These are phyloP conservation scores for Nephrotoma flavescens DNA, from an alignment of 2,888 invertebrate species.

Conservation along the genomic window DNA sequence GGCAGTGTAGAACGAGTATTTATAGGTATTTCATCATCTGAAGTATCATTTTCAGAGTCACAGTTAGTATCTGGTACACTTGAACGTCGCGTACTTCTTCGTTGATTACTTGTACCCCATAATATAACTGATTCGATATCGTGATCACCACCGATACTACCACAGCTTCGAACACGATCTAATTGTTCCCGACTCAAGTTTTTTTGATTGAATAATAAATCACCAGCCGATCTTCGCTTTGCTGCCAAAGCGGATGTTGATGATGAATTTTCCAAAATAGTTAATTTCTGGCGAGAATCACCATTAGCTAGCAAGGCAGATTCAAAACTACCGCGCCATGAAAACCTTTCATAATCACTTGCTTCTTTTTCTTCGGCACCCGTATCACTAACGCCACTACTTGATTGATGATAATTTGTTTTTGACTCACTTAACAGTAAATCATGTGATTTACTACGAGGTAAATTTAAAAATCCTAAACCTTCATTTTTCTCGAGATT, in stretches of 20 bases:
- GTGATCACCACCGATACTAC: conserved; percentile 57
- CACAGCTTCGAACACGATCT: conserved; percentile 62
- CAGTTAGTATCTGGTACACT: conserved; percentile 41
- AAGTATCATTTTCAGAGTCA: conserved; percentile 32
- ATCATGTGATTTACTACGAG: conserved; percentile 72
- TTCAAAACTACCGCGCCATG: conserved; percentile 86
- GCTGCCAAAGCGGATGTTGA: conserved; percentile 54
- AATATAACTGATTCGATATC: conserved; percentile 27
- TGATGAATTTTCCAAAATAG: conserved; percentile 44
- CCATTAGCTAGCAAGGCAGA: conserved; percentile 72
- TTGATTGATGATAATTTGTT: conserved; percentile 32
- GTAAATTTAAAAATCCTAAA: conserved; percentile 41
- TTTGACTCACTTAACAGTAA: conserved; percentile 47
- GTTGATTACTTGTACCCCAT: conserved; percentile 23
- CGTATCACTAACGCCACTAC: conserved; percentile 37
- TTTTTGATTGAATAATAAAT: conserved; percentile 62
- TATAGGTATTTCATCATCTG: conserved; percentile 39
- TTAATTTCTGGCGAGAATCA: conserved; percentile 66
- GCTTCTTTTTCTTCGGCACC: conserved; percentile 51
- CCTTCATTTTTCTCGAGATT: conserved; percentile 27
- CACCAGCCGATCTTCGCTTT: conserved; percentile 68
- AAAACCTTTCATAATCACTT: conserved; percentile 78
- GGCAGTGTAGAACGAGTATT: conserved; percentile 44
- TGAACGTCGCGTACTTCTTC: conserved; percentile 33
- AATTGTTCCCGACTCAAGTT: conserved; percentile 63